Evolutionary conservation across 2,888 invertebrate genomes (phyloP).

Genomic region (Ramazzottius varieornatus): DNA sequence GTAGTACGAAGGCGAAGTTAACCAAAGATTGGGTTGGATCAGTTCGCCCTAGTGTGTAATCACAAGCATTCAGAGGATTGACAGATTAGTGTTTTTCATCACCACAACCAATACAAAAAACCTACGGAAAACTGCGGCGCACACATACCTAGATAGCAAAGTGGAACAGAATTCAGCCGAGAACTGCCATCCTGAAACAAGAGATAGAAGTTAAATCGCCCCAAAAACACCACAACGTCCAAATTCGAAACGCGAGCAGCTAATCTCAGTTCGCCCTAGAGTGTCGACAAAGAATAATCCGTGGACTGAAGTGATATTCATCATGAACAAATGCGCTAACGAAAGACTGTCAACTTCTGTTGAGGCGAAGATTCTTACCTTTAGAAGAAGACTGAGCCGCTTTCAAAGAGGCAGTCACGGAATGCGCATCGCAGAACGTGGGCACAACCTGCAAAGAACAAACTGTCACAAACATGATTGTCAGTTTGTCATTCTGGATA

Average conservation of each 20-base stretch:
- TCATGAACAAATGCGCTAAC: neutral
- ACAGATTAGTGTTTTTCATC: neutral
- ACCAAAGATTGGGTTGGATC: neutral
- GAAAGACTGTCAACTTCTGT: neutral
- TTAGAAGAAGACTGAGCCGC: too few relatives aligned
- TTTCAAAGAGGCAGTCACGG: too few relatives aligned
- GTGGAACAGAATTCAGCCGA: neutral
- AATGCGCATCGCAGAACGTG: too few relatives aligned
- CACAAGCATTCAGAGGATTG: neutral
- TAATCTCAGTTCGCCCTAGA: neutral
- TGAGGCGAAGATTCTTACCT: too few relatives aligned
- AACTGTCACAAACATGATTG: neutral
- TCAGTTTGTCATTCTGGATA: too few relatives aligned
- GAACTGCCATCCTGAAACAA: neutral
- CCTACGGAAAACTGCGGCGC: too few relatives aligned
- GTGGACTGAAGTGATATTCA: neutral
- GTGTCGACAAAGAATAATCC: neutral
- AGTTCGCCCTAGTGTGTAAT: conserved; percentile 4
- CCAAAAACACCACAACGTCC: neutral
- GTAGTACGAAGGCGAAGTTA: neutral
- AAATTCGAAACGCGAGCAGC: neutral
- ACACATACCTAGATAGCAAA: too few relatives aligned
- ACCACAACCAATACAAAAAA: neutral
- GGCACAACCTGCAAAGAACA: too few relatives aligned
- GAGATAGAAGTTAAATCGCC: neutral